Conservation (phyloP, 2,797 vertebrate species). For the Dendrocincla fuliginosa region DNA sequence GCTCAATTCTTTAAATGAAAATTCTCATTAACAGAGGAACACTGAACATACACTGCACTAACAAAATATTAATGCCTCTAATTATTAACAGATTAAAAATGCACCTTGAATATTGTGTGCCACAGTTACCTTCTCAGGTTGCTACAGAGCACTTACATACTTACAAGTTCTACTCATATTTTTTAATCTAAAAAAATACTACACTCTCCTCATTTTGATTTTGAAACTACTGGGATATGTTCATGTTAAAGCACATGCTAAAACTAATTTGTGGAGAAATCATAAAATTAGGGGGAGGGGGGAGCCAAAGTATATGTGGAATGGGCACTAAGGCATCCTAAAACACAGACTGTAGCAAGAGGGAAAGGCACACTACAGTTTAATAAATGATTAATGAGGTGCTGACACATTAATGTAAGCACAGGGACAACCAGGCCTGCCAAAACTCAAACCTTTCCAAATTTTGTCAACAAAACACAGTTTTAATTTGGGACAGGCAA, state of each 20-base stretch:
- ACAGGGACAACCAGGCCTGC: conserved; percentile 64
- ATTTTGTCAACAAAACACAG: conserved; percentile 76
- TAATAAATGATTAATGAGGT: conserved; percentile 73
- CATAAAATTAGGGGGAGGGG: conserved; percentile 51
- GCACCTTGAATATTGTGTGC: background rate
- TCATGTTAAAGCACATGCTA: conserved; percentile 58
- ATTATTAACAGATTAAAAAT: conserved; percentile 18
- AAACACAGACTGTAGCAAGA: conserved; percentile 51
- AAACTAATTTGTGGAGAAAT: conserved; percentile 67
- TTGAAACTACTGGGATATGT: conserved; percentile 29
- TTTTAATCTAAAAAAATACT: conserved; percentile 66
- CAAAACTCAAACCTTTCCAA: conserved; percentile 72
- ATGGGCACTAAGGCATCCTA: conserved; percentile 53
- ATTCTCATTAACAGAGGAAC: conserved; percentile 27
- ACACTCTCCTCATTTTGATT: conserved; percentile 39
- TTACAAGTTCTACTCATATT: conserved; percentile 30
- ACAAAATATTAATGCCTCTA: conserved; percentile 12
- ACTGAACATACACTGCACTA: background rate
- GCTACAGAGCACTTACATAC: conserved; percentile 15
- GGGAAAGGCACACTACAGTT: conserved; percentile 55
- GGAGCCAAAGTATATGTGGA: conserved; percentile 43
- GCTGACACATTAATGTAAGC: conserved; percentile 71
- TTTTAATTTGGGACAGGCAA: conserved; percentile 73
- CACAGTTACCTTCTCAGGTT: background rate
- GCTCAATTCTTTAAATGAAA: conserved; percentile 49